These are phyloP conservation scores for Troides oblongomaculatus DNA, from an alignment of 2,888 invertebrate species.

Conservation along the genomic window DNA sequence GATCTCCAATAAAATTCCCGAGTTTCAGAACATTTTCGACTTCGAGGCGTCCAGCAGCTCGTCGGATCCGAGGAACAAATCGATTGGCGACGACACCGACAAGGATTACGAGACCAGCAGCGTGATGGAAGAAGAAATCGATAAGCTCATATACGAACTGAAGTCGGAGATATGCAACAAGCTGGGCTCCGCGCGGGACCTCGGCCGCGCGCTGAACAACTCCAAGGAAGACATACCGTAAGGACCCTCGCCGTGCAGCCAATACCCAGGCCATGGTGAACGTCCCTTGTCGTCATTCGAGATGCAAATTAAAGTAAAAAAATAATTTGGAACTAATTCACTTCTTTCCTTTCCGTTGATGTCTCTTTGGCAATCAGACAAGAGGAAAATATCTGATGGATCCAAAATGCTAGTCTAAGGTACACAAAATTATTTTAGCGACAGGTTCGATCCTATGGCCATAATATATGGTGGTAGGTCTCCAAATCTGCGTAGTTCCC, in stretches of 20 bases:
- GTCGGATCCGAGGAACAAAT: slow-evolving; percentile 8
- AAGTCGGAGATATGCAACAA: slow-evolving; percentile 37
- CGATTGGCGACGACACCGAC: slow-evolving; percentile 5
- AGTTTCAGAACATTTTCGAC: slow-evolving; percentile 16
- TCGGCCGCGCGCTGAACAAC: slow-evolving; percentile 6
- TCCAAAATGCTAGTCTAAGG: too few species aligned
- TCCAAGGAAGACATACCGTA: slow-evolving; percentile 20
- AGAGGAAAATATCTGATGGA: too few species aligned
- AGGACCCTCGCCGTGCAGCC: background rate
- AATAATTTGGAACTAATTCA: background rate
- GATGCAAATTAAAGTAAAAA: background rate
- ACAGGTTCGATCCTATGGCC: too few species aligned
- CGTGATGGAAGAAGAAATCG: slow-evolving; percentile 18
- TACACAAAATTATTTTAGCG: too few species aligned
- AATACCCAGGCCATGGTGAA: background rate
- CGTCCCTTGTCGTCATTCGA: slow-evolving; percentile 1
- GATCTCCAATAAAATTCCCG: slow-evolving; percentile 10
- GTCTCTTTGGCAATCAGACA: background rate
- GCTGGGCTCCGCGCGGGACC: slow-evolving; percentile 31
- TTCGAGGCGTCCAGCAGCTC: slow-evolving; percentile 11
- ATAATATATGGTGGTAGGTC: too few species aligned
- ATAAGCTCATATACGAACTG: slow-evolving; percentile 34
- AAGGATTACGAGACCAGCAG: slow-evolving; percentile 28
- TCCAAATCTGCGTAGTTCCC: too few species aligned
- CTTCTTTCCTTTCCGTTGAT: background rate